These are phyloP conservation scores for Geococcyx californianus DNA, from an alignment of 2,113 vertebrate species.

Conservation along the genomic window DNA sequence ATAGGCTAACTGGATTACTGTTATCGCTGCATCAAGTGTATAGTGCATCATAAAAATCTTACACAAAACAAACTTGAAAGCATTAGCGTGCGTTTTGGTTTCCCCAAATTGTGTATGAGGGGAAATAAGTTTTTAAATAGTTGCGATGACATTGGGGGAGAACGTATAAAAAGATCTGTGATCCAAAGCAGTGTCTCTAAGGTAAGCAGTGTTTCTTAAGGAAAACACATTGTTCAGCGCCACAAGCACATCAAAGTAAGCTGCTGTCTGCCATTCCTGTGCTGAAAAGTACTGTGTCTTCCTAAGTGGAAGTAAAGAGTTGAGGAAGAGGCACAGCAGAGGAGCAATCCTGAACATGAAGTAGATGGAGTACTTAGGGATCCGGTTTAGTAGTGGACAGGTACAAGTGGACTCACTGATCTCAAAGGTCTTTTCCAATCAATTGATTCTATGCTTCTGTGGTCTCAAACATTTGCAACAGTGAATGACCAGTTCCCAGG, in stretches of 20 bases:
- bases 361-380: no score
- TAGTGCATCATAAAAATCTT: slow-evolving; percentile 46
- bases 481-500: neutral
- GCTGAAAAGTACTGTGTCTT: neutral
- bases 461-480: neutral
- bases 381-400: no score
- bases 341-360: neutral
- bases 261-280: neutral
- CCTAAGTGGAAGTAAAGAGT: neutral
- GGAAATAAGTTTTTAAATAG: slow-evolving; percentile 30
- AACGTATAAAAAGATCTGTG: slow-evolving; percentile 9
- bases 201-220: neutral
- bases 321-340: neutral
- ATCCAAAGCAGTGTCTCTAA: neutral
- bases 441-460: no score
- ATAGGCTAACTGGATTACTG: neutral
- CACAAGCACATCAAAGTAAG: slow-evolving; percentile 48
- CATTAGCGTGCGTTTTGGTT: neutral
- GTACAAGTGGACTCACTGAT: no score
- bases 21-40: slow-evolving; percentile 25
- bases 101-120: neutral
- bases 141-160: neutral
- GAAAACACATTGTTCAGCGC: neutral
- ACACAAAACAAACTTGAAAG: slow-evolving; percentile 19
- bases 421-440: no score